Base-by-base conservation (phyloP, 1,140 invertebrate genomes). In the Drosophila kanapiae region DNA sequence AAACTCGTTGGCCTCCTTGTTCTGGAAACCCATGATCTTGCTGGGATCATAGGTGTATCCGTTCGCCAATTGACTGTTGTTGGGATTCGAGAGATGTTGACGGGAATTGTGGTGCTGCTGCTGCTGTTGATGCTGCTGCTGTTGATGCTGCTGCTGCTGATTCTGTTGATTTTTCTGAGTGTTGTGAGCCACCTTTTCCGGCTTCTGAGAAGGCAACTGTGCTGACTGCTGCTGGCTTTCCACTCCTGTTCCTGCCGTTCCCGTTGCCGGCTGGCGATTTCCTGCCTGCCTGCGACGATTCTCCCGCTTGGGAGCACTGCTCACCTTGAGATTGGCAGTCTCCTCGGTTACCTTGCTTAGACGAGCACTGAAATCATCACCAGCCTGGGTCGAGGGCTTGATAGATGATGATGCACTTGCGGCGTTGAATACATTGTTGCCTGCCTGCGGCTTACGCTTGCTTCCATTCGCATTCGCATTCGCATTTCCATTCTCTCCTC, bases 21-120 rank as follows among this genome's bases (percentile, higher is more conserved):
- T 94, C 77, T 95, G 94, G 77, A 95, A 95, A 42, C 94, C 94
- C 37, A 95, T 93, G 48, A 95, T 93, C 16, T 94, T 94, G 58
- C 93, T 94, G 7, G 94, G 92, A 75, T 95, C 92, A 78, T 94
- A 95, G 0, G 78, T 79, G 56, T 94, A 94, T 0, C 93, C 94
- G 11, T 92, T 92, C 10, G 82, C 72, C 40, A 85, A 69, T 76
- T 94, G 93, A n/a, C 78, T 82, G 47, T 76, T 71, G 53, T 69
- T 90, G 27, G 58, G 42, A 54, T 71, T 77, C n/a, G 72, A 78
- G 53, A 77, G 45, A 42, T 74, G 60, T 23, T 23, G 23, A 3
- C 68, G 47, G 11, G 51, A 37, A 38, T 61, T 56, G 13, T 80
- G 77, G 23, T 78, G 51, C 42, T 71, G 51, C 35, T 71, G 65